phyloP scores from a whole-genome alignment of 2,113 vertebrate species.

The Oncorhynchus tshawytscha region DNA sequence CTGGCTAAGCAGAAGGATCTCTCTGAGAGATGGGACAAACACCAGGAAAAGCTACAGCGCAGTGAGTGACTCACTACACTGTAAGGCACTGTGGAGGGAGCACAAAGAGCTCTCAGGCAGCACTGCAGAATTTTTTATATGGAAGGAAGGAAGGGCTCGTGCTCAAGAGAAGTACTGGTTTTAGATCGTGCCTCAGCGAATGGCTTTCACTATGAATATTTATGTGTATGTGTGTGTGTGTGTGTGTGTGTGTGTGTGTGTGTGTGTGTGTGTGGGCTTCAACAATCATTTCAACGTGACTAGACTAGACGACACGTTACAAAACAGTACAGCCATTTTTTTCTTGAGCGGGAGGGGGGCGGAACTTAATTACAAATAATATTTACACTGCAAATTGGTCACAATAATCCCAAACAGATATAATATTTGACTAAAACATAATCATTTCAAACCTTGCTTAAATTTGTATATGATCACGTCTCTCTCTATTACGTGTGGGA shows the following conservation, averaged over 20 bases:
- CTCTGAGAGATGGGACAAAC: conserved; percentile 85
- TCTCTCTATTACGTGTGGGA: too few species aligned
- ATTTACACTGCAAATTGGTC: too few species aligned
- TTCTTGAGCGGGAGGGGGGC: not conserved
- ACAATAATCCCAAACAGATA: too few species aligned
- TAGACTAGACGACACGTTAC: not conserved
- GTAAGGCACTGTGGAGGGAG: not conserved
- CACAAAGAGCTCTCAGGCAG: conserved; percentile 7
- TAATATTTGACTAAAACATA: too few species aligned
- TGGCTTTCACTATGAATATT: not conserved
- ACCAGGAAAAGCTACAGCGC: conserved; percentile 84
- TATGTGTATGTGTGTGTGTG: not conserved
- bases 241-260: too few species aligned
- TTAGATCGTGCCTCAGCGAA: not conserved
- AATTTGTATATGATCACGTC: too few species aligned
- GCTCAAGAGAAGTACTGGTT: not conserved
- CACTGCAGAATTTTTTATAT: conserved; percentile 24
- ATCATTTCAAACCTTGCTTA: too few species aligned
- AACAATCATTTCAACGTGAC: not conserved
- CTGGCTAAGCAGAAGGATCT: conserved; percentile 85
- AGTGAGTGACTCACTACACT: conserved; percentile 69
- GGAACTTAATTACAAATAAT: not conserved
- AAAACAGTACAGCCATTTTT: not conserved
- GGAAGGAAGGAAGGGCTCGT: conserved; percentile 3
- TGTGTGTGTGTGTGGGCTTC: not conserved